Conservation (phyloP, 2,888 invertebrate species). For the Drosophila colorata region DNA sequence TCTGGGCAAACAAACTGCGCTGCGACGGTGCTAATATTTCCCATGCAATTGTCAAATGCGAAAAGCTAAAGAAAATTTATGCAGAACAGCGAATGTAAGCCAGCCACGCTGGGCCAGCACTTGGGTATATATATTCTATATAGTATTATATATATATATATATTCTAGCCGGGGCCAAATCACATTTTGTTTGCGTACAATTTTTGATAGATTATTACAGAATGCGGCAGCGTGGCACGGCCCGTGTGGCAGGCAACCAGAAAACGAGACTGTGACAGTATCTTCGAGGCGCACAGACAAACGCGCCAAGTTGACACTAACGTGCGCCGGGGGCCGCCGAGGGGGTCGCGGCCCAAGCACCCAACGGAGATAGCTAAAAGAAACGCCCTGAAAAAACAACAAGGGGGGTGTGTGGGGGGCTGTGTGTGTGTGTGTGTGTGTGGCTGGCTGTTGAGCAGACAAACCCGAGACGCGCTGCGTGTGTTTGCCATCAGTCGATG, state of each 20-base stretch:
- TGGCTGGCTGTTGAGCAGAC: neutral
- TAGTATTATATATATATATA: too few species aligned
- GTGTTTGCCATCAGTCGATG: conserved; percentile 58
- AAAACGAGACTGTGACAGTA: conserved; percentile 65
- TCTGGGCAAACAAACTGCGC: conserved; percentile 51
- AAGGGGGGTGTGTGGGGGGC: neutral
- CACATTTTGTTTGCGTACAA: conserved; percentile 80
- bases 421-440: too few species aligned
- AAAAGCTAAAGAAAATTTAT: conserved; percentile 68
- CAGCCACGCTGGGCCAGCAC: conserved; percentile 18
- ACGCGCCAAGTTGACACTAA: conserved; percentile 74
- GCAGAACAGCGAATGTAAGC: conserved; percentile 53
- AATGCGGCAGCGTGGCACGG: conserved; percentile 41
- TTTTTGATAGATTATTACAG: conserved; percentile 80
- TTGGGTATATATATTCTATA: conserved; percentile 22
- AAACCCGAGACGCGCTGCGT: conserved; percentile 27
- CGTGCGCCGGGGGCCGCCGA: conserved; percentile 10
- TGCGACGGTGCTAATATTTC: conserved; percentile 59
- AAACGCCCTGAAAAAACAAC: conserved; percentile 4
- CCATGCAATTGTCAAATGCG: conserved; percentile 74
- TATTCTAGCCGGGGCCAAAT: conserved; percentile 63
- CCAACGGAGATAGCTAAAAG: conserved; percentile 16
- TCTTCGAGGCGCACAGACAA: conserved; percentile 71
- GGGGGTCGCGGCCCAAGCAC: conserved; percentile 1
- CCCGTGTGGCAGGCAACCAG: conserved; percentile 8